Conservation (phyloP, 2,113 vertebrate species). For the Elgaria multicarinata region DNA sequence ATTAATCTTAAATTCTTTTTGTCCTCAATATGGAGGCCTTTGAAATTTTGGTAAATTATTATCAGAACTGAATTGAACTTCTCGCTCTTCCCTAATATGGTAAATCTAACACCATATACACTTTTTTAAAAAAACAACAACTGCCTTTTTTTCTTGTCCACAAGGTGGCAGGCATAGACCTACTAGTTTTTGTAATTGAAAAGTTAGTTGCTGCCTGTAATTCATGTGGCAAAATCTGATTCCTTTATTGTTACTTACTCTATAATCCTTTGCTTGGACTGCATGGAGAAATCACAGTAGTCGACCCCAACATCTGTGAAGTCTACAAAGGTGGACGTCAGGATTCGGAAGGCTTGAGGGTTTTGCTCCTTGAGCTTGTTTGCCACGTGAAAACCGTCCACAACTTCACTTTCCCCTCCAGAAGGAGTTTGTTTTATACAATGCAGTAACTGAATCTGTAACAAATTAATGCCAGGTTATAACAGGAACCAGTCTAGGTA, state of each 20-base stretch:
- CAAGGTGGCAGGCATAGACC: conserved; percentile 66
- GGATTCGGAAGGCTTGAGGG: conserved; percentile 84
- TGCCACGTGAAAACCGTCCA: conserved; percentile 90
- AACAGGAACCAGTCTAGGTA: not conserved
- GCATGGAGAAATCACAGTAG: conserved; percentile 92
- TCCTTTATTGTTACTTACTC: conserved; percentile 80
- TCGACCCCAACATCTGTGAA: conserved; percentile 90
- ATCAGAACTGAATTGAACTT: too few relatives aligned
- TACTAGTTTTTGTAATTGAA: not conserved
- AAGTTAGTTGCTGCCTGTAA: not conserved
- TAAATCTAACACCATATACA: not conserved
- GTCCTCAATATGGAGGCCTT: too few relatives aligned
- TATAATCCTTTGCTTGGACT: conserved; percentile 91
- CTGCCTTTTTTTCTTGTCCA: conserved; percentile 29
- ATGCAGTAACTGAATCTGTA: conserved; percentile 93
- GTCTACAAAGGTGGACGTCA: conserved; percentile 85
- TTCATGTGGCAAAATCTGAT: not conserved
- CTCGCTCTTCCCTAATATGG: too few relatives aligned
- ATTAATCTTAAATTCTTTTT: too few relatives aligned
- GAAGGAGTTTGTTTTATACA: conserved; percentile 87
- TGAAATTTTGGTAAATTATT: too few relatives aligned
- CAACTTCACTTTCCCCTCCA: conserved; percentile 89
- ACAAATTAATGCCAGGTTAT: conserved; percentile 35
- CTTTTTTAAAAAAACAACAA: not conserved
- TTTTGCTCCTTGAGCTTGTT: conserved; percentile 83